phyloP scores from a whole-genome alignment of 2,888 invertebrate species.

The Drosophila sordidula region DNA sequence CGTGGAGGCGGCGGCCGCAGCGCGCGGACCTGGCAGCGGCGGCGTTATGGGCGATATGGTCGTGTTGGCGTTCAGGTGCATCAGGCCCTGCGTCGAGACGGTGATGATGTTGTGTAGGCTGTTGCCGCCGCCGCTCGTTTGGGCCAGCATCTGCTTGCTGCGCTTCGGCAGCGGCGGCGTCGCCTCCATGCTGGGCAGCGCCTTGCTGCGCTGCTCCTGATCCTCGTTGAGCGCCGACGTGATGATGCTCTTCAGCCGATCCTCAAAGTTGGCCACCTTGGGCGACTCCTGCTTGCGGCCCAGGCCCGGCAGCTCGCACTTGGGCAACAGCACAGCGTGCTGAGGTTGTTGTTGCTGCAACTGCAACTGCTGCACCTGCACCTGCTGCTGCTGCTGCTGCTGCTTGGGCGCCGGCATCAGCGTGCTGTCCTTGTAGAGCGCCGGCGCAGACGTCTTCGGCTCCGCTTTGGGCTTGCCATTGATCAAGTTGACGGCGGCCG shows the following conservation, averaged over 20 bases:
- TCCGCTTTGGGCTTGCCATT: conserved; percentile 51
- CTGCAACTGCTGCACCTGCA: conserved; percentile 65
- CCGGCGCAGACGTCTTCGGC: conserved; percentile 36
- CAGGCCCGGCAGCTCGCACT: conserved; percentile 76
- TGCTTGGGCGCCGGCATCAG: conserved; percentile 84
- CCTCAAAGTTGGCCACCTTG: conserved; percentile 94
- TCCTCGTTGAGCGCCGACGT: conserved; percentile 95
- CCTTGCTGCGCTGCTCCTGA: conserved; percentile 86
- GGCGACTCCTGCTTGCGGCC: conserved; percentile 88
- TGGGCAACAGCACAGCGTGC: conserved; percentile 65
- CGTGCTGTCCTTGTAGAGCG: conserved; percentile 77
- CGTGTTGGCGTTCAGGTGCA: conserved; percentile 84
- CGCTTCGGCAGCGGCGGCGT: conserved; percentile 78
- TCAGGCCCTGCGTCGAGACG: conserved; percentile 83
- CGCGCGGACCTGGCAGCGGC: conserved; percentile 67
- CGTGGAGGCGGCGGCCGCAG: conserved; percentile 64
- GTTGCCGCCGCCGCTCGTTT: conserved; percentile 52
- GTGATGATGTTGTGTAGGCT: conserved; percentile 83
- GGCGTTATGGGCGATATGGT: conserved; percentile 85
- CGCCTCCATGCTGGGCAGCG: conserved; percentile 46
- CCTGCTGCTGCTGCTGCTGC: conserved; percentile 45
- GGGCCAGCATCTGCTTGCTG: conserved; percentile 67
- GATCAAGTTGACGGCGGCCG: conserved; percentile 18
- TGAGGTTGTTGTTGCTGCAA: conserved; percentile 51
- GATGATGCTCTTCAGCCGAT: conserved; percentile 94